phyloP scores from a whole-genome alignment of 2,113 vertebrate genomes.

The sheep (Ovis aries) region DNA sequence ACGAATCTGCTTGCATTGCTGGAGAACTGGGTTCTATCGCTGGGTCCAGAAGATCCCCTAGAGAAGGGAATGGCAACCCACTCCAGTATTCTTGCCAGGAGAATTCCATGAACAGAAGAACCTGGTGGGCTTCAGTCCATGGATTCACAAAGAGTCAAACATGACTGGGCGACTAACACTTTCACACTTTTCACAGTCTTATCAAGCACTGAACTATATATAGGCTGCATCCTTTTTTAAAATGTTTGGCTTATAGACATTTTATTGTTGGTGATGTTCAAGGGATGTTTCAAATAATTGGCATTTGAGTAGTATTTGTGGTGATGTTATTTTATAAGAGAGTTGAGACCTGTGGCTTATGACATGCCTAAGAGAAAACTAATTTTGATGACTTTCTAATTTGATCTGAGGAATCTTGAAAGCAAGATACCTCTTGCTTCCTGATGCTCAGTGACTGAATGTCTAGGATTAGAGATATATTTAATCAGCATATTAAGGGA shows the following conservation, averaged over 20 bases:
- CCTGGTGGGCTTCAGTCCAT: neutral
- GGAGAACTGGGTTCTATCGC: neutral
- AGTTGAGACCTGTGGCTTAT: neutral
- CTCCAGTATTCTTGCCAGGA: neutral
- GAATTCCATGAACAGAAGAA: neutral
- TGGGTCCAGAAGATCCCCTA: neutral
- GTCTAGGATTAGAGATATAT: neutral
- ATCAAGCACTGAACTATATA: neutral
- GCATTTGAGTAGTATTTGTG: neutral
- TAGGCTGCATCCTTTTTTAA: neutral
- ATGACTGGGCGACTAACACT: neutral
- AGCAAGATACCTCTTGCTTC: neutral
- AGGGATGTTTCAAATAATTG: neutral
- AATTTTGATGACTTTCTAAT: constrained; percentile 10
- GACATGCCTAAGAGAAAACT: constrained; percentile 1
- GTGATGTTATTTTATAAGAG: neutral
- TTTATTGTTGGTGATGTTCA: neutral
- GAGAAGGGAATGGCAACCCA: neutral
- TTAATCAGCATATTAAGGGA: neutral
- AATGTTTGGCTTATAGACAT: neutral
- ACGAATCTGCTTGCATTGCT: neutral
- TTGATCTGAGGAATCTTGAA: neutral
- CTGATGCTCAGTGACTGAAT: neutral
- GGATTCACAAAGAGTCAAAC: neutral
- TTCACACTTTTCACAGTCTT: neutral